A percentile compares a stretch with the other conserved stretches of the same genome.
These are phyloP conservation scores for Eulemur macaco DNA, from an alignment of 2,113 vertebrate genomes.

Conservation along the genomic window DNA sequence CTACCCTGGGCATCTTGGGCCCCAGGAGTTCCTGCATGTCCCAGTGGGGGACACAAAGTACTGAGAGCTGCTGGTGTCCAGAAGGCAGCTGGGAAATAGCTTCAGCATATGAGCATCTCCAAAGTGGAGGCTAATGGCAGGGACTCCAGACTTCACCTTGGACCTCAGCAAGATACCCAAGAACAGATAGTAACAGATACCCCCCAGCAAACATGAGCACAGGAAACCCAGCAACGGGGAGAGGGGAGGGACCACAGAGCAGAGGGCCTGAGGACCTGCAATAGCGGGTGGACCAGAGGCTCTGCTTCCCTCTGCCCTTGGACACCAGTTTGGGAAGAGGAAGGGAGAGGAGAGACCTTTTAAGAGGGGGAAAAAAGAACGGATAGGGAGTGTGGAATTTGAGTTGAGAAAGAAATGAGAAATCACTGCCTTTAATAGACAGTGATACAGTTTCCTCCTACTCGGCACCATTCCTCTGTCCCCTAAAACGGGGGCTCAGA, in stretches of 20 bases:
- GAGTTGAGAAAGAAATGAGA: not conserved
- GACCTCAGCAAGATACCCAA: not conserved
- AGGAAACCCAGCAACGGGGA: not conserved
- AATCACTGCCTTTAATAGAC: not conserved
- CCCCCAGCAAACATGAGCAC: fast-evolving
- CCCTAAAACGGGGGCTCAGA: not conserved
- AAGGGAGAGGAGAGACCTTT: not conserved
- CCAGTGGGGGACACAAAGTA: too few relatives aligned
- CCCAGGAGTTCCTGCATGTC: not conserved
- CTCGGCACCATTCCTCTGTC: not conserved
- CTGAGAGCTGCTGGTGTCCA: not conserved
- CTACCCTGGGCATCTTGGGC: not conserved
- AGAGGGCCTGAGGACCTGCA: not conserved
- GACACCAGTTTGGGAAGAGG: not conserved
- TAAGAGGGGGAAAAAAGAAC: not conserved
- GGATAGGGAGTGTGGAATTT: not conserved
- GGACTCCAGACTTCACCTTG: not conserved
- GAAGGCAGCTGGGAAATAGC: not conserved
- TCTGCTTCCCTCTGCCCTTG: not conserved
- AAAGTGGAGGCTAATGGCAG: not conserved
- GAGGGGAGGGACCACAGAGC: too few relatives aligned
- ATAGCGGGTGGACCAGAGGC: not conserved
- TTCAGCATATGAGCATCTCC: not conserved
- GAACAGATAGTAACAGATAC: not conserved
- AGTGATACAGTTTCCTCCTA: not conserved